phyloP scores from a whole-genome alignment of 2,113 vertebrate genomes.

The Ptilonorhynchus violaceus region DNA sequence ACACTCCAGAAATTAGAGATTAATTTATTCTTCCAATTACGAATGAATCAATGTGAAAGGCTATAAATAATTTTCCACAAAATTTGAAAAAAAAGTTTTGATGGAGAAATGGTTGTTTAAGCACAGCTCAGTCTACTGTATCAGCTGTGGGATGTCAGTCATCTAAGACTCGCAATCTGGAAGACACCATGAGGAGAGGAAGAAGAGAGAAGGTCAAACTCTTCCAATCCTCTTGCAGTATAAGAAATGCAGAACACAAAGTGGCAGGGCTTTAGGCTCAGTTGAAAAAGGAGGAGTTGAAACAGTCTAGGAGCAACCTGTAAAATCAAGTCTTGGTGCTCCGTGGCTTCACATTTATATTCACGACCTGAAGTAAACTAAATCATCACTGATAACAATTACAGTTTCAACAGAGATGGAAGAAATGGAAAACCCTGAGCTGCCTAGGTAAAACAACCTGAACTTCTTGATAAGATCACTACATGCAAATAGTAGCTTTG shows the following conservation, averaged over 20 bases:
- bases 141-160: not conserved
- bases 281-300: not conserved
- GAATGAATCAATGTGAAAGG: not conserved
- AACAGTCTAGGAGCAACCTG: not conserved
- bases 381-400: not conserved
- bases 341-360: not conserved
- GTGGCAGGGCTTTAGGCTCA: not conserved
- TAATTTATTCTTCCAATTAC: not conserved
- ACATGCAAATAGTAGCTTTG: not conserved
- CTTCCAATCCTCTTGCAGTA: not conserved
- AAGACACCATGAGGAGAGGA: not conserved
- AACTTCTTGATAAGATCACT: not conserved
- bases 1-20: not conserved
- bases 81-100: not conserved
- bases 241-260: not conserved
- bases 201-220: not conserved
- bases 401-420: not conserved
- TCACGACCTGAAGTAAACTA: not conserved
- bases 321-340: not conserved
- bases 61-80: not conserved
- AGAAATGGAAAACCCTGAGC: not conserved
- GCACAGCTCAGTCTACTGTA: not conserved
- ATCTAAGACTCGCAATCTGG: rapidly evolving
- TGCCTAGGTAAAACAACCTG: not conserved
- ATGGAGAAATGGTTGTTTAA: not conserved